Conservation (phyloP, 2,888 invertebrate species). For the Mayetiola destructor region DNA sequence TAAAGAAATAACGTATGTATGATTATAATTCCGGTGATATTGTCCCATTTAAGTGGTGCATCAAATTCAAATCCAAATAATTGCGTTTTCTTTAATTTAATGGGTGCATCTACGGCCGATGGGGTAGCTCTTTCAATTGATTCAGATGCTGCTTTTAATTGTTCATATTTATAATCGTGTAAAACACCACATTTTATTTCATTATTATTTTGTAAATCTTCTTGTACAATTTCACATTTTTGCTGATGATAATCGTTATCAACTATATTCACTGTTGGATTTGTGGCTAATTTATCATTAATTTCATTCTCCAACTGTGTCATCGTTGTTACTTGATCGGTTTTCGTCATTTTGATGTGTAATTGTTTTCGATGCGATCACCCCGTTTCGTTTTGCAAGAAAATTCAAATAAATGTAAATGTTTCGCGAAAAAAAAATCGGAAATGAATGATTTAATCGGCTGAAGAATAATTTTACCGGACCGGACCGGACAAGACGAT, state of each 20-base stretch:
- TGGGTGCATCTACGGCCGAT: not conserved
- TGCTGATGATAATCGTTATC: slow-evolving; percentile 8
- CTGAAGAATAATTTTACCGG: too few species aligned
- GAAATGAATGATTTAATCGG: too few species aligned
- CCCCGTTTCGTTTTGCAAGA: too few species aligned
- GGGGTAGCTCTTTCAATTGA: not conserved
- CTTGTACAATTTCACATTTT: slow-evolving; percentile 10
- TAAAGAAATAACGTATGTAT: slow-evolving; percentile 38
- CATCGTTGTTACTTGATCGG: slow-evolving; percentile 2
- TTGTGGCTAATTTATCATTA: slow-evolving; percentile 1
- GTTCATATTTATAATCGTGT: slow-evolving; percentile 5
- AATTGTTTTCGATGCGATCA: not conserved
- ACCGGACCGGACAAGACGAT: too few species aligned
- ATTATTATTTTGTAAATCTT: slow-evolving; percentile 11
- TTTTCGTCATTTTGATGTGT: not conserved
- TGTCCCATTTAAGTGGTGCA: slow-evolving; percentile 50
- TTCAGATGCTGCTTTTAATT: not conserved
- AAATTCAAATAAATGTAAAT: too few species aligned
- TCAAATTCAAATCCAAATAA: slow-evolving; percentile 29
- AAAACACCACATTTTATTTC: slow-evolving; percentile 6
- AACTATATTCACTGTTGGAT: slow-evolving; percentile 4
- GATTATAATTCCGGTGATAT: slow-evolving; percentile 40
- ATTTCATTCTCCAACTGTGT: too few species aligned
- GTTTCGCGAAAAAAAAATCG: too few species aligned
- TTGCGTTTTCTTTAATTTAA: not conserved